Percentiles rank a stretch among this genome's conserved stretches.
These are phyloP conservation scores for Heliconius cydno DNA, from an alignment of 2,888 invertebrate species.

Conservation along the genomic window DNA sequence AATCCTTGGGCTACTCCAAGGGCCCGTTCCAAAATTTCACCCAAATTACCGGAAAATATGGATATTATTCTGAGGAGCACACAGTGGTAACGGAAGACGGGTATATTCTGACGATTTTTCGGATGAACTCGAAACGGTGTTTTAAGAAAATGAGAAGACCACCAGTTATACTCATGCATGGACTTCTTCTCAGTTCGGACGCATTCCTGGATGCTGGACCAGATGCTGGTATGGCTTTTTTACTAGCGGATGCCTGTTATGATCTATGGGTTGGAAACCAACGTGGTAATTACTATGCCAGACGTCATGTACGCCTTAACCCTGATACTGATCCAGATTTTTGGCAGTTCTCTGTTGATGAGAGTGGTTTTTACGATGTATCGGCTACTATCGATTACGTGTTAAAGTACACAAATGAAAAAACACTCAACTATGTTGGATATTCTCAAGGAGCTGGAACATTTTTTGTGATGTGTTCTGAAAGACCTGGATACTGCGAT, in stretches of 20 bases:
- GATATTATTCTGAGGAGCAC: conserved; percentile 63
- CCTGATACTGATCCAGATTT: conserved; percentile 67
- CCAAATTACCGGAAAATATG: conserved; percentile 55
- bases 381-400: conserved; percentile 83
- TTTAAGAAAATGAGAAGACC: conserved; percentile 48
- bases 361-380: conserved; percentile 89
- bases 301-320: conserved; percentile 74
- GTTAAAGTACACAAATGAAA: conserved; percentile 55
- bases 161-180: conserved; percentile 70
- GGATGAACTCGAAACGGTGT: conserved; percentile 59
- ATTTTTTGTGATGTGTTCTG: conserved; percentile 86
- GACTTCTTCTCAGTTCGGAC: conserved; percentile 65
- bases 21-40: conserved; percentile 59
- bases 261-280: conserved; percentile 63
- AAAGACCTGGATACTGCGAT: conserved; percentile 85
- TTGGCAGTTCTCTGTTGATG: conserved; percentile 84
- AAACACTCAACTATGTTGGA: conserved; percentile 82
- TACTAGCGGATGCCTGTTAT: conserved; percentile 55
- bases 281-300: conserved; percentile 76
- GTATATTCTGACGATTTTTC: conserved; percentile 63
- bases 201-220: conserved; percentile 69
- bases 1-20: conserved; percentile 53
- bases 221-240: conserved; percentile 54
- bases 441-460: conserved; percentile 89
- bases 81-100: conserved; percentile 66